These are phyloP conservation scores for Tachysurus vachellii DNA, from an alignment of 2,113 vertebrate species.

Conservation along the genomic window DNA sequence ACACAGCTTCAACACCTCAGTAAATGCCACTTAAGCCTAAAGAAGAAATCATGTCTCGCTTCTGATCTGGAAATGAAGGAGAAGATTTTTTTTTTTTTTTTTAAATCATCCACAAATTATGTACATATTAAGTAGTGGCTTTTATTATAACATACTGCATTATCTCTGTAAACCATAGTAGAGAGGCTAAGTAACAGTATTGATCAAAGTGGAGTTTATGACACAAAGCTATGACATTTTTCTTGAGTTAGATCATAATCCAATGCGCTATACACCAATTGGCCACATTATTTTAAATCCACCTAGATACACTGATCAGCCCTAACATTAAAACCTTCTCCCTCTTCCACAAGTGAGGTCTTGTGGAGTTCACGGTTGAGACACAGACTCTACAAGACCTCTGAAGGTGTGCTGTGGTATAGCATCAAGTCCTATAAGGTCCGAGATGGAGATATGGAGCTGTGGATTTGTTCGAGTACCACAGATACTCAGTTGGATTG, in stretches of 20 bases:
- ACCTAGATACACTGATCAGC: not conserved
- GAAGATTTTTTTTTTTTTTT: too few species aligned
- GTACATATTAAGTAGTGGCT: not conserved
- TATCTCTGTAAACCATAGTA: not conserved
- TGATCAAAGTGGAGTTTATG: not conserved
- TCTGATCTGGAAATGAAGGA: not conserved
- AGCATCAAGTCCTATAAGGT: too few species aligned
- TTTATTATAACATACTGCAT: not conserved
- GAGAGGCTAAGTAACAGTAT: not conserved
- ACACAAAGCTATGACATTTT: not conserved
- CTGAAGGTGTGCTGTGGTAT: too few species aligned
- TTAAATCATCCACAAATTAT: not conserved
- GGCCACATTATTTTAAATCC: not conserved
- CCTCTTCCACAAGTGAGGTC: too few species aligned
- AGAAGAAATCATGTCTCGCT: not conserved
- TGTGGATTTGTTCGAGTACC: too few species aligned
- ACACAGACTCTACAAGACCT: too few species aligned
- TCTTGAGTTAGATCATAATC: not conserved
- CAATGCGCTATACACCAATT: not conserved
- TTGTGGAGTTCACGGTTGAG: too few species aligned
- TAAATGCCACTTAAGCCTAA: not conserved
- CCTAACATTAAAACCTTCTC: too few species aligned
- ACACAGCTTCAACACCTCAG: not conserved
- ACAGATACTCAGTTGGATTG: too few species aligned
- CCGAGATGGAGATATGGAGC: too few species aligned